phyloP scores from a whole-genome alignment of 2,797 vertebrate species.

The Enteromius treurensis region DNA sequence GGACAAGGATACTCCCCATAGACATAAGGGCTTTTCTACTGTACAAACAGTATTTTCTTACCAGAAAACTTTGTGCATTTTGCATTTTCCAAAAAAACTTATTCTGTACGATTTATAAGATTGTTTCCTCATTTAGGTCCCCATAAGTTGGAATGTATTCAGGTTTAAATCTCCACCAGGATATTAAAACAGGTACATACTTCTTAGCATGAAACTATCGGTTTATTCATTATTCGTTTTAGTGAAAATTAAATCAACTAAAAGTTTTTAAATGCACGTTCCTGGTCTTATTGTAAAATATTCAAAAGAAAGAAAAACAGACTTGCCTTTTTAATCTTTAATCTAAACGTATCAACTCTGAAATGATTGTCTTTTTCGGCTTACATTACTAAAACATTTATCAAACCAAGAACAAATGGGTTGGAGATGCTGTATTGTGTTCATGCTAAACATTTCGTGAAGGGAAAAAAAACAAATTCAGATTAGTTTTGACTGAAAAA shows the following conservation, averaged over 20 bases:
- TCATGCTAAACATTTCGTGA: not conserved
- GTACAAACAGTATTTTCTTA: not conserved
- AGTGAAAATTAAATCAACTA: not conserved
- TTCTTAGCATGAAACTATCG: not conserved
- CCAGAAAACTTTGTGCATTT: not conserved
- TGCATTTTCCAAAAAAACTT: not conserved
- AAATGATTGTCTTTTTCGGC: not conserved
- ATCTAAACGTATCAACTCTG: not conserved
- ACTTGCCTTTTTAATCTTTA: not conserved
- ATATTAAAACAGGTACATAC: not conserved
- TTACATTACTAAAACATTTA: not conserved
- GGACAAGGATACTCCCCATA: not conserved
- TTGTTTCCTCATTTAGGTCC: not conserved
- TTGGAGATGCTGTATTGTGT: not conserved
- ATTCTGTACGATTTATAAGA: not conserved
- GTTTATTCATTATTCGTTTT: not conserved
- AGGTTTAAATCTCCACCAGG: not conserved
- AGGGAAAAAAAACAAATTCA: not conserved
- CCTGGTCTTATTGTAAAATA: not conserved
- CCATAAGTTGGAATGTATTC: not conserved
- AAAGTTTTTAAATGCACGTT: not conserved
- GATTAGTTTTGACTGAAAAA: constrained; percentile 25
- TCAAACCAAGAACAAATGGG: not conserved
- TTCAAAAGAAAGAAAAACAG: not conserved
- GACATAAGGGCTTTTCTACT: not conserved